Evolutionary conservation across 2,888 invertebrate species (phyloP).

Genomic region (Cephus nigrinus): DNA sequence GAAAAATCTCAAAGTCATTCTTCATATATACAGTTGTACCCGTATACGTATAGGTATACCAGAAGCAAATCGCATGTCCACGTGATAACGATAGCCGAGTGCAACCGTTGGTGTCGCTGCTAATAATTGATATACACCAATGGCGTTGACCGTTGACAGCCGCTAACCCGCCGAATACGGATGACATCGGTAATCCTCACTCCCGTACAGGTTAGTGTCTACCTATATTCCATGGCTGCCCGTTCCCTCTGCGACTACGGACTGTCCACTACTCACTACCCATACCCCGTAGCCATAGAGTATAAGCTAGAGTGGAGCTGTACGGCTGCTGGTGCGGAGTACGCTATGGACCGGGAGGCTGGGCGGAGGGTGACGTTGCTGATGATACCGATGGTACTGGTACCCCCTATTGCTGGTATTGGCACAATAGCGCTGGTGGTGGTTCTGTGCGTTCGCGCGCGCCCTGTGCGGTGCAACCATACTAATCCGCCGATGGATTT

Average conservation of each 20-base stretch:
- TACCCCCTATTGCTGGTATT: not conserved
- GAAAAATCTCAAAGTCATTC: not conserved
- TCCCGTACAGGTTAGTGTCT: slow-evolving; percentile 59
- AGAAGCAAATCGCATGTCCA: not conserved
- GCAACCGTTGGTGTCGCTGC: slow-evolving; percentile 34
- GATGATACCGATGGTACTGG: not conserved
- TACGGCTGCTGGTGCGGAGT: slow-evolving; percentile 17
- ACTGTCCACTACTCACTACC: not conserved
- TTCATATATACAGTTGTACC: not conserved
- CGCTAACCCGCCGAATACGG: slow-evolving; percentile 62
- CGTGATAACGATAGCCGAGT: slow-evolving; percentile 19
- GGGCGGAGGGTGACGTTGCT: not conserved
- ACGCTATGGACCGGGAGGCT: slow-evolving; percentile 31
- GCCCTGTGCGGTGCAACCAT: slow-evolving; percentile 57
- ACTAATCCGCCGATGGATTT: slow-evolving; percentile 71
- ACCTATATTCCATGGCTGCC: slow-evolving; percentile 51
- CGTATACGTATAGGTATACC: not conserved
- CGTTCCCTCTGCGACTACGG: slow-evolving; percentile 25
- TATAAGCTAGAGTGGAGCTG: not conserved
- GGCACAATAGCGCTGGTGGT: not conserved
- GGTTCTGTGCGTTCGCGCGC: slow-evolving; percentile 26
- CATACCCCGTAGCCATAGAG: not conserved
- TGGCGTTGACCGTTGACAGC: slow-evolving; percentile 61
- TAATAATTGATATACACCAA: slow-evolving; percentile 62
- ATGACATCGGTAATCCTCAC: slow-evolving; percentile 62